Percentiles rank a stretch among this genome's conserved stretches.
Conservation (phyloP, 2,797 vertebrate genomes). For the Phataginus tricuspis region DNA sequence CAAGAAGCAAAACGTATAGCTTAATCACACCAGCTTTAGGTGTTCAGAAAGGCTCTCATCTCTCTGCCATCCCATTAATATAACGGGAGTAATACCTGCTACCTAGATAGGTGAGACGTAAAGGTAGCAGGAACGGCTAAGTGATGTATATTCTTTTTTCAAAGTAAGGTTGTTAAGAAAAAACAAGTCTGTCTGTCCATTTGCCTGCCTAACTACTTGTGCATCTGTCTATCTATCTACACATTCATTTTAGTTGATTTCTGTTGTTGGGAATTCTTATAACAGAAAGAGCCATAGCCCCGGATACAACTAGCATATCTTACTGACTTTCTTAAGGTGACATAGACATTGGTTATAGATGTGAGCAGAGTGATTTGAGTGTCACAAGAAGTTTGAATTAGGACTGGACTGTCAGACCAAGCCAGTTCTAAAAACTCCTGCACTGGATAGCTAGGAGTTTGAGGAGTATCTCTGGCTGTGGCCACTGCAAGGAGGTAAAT, state of each 20-base stretch:
- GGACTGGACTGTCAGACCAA: background rate
- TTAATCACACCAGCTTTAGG: background rate
- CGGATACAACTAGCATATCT: background rate
- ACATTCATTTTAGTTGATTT: background rate
- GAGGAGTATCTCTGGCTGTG: background rate
- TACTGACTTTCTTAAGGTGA: background rate
- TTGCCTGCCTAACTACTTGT: background rate
- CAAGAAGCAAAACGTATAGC: background rate
- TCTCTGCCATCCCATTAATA: background rate
- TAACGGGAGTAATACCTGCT: background rate
- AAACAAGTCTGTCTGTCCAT: background rate
- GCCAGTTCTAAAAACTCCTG: background rate
- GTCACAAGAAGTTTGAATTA: background rate
- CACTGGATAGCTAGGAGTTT: background rate
- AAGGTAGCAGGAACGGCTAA: background rate
- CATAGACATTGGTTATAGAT: background rate
- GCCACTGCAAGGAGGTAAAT: background rate
- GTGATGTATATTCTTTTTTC: background rate
- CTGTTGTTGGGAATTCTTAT: background rate
- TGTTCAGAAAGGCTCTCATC: background rate
- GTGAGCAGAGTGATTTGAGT: background rate
- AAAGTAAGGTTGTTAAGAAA: conserved; percentile 20
- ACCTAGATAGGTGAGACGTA: background rate
- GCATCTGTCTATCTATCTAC: background rate
- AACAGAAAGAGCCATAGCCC: background rate